Conservation (phyloP, 2,113 vertebrate genomes). For the Alectura lathami region DNA sequence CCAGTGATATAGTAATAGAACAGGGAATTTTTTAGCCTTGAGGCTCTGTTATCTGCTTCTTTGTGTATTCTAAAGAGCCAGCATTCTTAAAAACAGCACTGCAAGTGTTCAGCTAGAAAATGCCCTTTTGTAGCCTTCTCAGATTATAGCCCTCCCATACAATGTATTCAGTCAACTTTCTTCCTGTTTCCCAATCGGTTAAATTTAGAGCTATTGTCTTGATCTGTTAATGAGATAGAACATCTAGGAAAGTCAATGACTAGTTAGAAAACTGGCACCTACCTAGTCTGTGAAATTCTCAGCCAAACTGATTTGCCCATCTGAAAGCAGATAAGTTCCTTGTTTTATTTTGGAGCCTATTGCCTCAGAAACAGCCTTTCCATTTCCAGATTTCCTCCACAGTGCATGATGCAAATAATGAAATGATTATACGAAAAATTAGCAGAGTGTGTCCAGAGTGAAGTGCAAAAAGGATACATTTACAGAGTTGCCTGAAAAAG, state of each 20-base stretch:
- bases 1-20: conserved; percentile 3
- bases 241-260: conserved; percentile 72
- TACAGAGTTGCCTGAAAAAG: not conserved
- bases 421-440: conserved; percentile 7
- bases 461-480: not conserved
- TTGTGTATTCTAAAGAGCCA: conserved; percentile 60
- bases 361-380: not conserved
- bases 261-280: conserved; percentile 46
- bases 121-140: conserved; percentile 74
- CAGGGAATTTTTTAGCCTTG: conserved; percentile 49
- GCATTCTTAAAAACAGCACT: conserved; percentile 62
- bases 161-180: conserved; percentile 72
- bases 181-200: conserved; percentile 79
- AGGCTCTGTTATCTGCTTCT: conserved; percentile 50
- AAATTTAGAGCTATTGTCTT: conserved; percentile 80
- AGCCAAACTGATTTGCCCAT: not conserved
- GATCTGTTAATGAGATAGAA: conserved; percentile 62
- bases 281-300: conserved; percentile 18
- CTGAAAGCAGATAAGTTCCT: not conserved
- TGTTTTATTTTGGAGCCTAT: not conserved
- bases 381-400: not conserved
- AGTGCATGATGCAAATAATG: not conserved
- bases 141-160: conserved; percentile 71
- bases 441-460: not conserved
- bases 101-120: conserved; percentile 71